phyloP scores from a whole-genome alignment of 1,140 invertebrate species.

The Vanessa atalanta region DNA sequence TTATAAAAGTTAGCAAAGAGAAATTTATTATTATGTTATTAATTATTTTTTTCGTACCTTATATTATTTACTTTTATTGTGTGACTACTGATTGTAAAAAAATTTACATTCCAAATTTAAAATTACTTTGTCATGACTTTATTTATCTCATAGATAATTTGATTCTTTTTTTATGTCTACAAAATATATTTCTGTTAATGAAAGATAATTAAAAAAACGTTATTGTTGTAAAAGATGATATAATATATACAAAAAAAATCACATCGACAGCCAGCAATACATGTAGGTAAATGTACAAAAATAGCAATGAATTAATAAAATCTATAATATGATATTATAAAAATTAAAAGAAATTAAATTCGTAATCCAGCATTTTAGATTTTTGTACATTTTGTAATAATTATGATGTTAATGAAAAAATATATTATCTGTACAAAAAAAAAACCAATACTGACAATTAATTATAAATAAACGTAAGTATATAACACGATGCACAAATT shows the following conservation, averaged over 20 bases:
- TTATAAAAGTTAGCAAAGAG: too few species aligned
- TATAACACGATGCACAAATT: neutral
- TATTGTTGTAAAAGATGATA: neutral
- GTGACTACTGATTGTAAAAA: neutral
- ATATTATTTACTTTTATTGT: neutral
- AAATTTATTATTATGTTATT: too few species aligned
- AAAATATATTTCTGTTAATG: slow-evolving; percentile 3
- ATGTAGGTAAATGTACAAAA: too few species aligned
- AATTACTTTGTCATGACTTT: neutral
- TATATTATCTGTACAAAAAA: neutral
- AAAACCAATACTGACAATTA: neutral
- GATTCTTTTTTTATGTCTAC: neutral
- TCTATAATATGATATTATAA: neutral
- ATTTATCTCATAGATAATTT: neutral
- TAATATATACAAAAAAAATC: neutral
- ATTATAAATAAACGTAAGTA: neutral
- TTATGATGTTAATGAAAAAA: too few species aligned
- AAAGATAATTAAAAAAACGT: neutral
- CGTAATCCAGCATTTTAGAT: too few species aligned
- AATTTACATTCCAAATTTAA: neutral
- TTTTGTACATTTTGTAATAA: too few species aligned
- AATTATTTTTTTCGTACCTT: neutral
- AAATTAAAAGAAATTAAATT: too few species aligned
- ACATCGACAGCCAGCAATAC: too few species aligned
- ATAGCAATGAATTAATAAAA: neutral